These are phyloP conservation scores for Xestia xanthographa DNA, from an alignment of 2,888 invertebrate species.

Conservation along the genomic window DNA sequence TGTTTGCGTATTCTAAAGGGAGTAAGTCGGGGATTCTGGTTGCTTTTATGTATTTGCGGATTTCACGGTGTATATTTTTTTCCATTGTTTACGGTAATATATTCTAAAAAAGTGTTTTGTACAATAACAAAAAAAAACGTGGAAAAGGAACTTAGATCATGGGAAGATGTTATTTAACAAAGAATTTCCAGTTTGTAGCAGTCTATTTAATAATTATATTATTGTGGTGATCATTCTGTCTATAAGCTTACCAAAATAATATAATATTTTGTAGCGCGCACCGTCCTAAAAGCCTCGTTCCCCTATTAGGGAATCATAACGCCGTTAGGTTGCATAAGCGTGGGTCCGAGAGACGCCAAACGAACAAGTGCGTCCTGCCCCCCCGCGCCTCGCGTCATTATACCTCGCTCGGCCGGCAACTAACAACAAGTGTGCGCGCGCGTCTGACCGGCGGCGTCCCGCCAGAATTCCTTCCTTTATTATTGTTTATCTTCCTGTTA, in stretches of 20 bases:
- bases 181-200: not conserved
- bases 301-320: no score
- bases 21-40: not conserved
- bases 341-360: no score
- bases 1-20: not conserved
- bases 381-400: no score
- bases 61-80: not conserved
- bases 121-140: slow-evolving; percentile 11
- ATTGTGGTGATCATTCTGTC: not conserved
- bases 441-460: no score
- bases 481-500: no score
- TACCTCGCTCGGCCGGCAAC: no score
- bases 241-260: not conserved
- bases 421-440: no score
- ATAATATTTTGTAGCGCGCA: no score
- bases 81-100: not conserved
- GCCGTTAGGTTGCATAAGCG: no score
- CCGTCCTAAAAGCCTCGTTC: no score
- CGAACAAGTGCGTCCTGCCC: no score
- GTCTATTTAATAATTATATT: not conserved
- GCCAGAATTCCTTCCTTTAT: no score
- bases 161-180: not conserved
- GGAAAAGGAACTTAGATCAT: not conserved
- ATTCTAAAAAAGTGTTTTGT: slow-evolving; percentile 16
- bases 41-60: not conserved